These are phyloP conservation scores for Equus quagga DNA, from an alignment of 2,113 vertebrate species.

Conservation along the genomic window DNA sequence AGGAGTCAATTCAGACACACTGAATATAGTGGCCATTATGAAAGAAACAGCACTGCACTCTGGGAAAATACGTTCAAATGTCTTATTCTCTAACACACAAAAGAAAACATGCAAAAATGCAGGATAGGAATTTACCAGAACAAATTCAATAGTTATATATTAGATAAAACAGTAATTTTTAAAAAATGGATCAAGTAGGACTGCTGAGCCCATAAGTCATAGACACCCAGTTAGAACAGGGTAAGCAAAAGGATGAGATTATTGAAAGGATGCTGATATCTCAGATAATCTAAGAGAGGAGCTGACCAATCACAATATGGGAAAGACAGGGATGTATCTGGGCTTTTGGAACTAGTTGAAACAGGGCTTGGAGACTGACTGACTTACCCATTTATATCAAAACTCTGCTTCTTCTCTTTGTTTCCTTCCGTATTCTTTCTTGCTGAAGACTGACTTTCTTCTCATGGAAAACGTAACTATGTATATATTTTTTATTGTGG, in stretches of 20 bases:
- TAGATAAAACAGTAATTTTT: neutral
- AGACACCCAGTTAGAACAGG: neutral
- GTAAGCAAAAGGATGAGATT: neutral
- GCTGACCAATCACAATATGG: neutral
- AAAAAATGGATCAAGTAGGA: neutral
- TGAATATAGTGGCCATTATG: neutral
- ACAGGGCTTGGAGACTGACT: neutral
- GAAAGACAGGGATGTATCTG: neutral
- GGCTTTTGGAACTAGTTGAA: neutral
- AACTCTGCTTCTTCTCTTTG: neutral
- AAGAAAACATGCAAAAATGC: neutral
- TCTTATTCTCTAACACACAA: neutral
- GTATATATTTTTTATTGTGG: too few species aligned
- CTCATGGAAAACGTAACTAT: neutral
- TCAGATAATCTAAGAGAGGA: neutral
- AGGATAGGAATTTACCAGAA: neutral
- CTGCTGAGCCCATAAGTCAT: neutral
- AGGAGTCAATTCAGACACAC: neutral
- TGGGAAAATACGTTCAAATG: neutral
- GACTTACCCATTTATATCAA: neutral
- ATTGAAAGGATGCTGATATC: neutral
- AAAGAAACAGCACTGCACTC: neutral
- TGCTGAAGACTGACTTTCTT: neutral
- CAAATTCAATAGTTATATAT: neutral
- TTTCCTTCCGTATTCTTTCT: neutral